Conservation (phyloP, 2,797 vertebrate species). For the Leptoclinus maculatus region DNA sequence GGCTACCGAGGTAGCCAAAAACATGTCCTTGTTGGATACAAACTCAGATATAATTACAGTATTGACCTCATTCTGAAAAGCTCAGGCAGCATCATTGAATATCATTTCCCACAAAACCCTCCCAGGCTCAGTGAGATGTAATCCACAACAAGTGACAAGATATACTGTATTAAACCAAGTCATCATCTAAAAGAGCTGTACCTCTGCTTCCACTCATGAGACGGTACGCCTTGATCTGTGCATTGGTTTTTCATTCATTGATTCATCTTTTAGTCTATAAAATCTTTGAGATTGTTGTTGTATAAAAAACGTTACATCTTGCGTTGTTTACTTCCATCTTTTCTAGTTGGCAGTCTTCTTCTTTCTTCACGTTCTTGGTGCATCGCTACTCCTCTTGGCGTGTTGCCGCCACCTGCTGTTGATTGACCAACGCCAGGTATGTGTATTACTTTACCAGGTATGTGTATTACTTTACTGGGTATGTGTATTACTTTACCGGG, state of each 20-base stretch:
- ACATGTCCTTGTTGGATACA: neutral
- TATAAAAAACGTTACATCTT: too few species aligned
- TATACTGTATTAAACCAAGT: neutral
- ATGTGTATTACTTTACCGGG: too few species aligned
- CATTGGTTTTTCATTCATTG: too few species aligned
- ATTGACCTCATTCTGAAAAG: neutral
- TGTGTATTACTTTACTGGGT: too few species aligned
- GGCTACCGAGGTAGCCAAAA: neutral
- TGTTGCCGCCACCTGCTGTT: neutral
- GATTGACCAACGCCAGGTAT: neutral
- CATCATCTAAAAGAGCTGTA: neutral
- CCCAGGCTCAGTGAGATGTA: neutral
- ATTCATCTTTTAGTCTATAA: neutral
- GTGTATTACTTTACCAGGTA: neutral
- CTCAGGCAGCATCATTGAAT: neutral
- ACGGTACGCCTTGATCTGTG: neutral
- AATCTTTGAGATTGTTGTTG: neutral
- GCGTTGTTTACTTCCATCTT: neutral
- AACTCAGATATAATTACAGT: neutral
- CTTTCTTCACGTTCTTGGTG: neutral
- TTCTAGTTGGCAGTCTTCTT: neutral
- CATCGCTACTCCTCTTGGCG: neutral
- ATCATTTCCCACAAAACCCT: neutral
- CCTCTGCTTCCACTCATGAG: neutral
- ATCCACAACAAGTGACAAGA: neutral